These are phyloP conservation scores for Palloptera scutellata DNA, from an alignment of 2,888 invertebrate species.

Conservation along the genomic window DNA sequence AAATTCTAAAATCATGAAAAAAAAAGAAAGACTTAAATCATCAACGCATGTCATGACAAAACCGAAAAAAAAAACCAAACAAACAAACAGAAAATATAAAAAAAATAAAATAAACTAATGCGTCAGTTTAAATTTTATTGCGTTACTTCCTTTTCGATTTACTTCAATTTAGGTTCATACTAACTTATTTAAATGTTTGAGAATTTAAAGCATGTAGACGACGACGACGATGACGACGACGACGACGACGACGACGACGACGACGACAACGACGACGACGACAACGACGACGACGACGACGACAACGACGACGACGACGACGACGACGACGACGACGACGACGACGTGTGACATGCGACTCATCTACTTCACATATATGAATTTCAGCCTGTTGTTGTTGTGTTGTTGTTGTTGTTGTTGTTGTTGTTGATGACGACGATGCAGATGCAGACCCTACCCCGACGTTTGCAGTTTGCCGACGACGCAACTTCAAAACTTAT, in stretches of 20 bases:
- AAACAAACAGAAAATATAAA: no score
- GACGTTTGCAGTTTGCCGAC: no score
- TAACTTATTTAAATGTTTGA: neutral
- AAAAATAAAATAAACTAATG: neutral
- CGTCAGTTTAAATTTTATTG: slow-evolving; percentile 5
- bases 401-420: neutral
- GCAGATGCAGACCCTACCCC: no score
- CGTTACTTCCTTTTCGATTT: slow-evolving; percentile 3
- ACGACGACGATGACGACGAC: no score
- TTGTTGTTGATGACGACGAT: neutral
- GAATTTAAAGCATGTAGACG: neutral
- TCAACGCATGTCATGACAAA: no score
- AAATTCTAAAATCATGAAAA: no score
- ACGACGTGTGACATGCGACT: neutral
- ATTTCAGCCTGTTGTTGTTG: neutral
- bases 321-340: neutral
- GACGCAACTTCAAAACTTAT: no score
- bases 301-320: neutral
- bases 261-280: neutral
- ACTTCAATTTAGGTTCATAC: neutral
- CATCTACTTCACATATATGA: no score
- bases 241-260: neutral
- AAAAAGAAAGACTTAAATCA: no score
- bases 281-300: neutral
- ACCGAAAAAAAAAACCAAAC: no score